Evolutionary conservation across 2,797 vertebrate species (phyloP).

Genomic region (Sibirionetta formosa): DNA sequence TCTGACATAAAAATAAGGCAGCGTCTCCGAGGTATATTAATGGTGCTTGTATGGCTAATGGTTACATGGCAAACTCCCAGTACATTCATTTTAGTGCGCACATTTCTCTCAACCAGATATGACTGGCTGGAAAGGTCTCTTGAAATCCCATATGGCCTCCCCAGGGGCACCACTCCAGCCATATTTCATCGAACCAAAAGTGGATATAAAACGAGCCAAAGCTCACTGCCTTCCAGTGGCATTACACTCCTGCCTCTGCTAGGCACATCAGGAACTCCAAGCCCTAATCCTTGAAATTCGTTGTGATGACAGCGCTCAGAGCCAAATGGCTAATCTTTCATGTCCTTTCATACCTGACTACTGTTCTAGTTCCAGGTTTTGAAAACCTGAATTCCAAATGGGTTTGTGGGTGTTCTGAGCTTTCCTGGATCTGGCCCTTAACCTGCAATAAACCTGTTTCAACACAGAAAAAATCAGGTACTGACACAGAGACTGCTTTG

Average conservation of each 20-base stretch:
- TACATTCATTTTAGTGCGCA: background rate
- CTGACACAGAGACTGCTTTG: background rate
- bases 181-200: slow-evolving; percentile 22
- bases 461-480: background rate
- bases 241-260: background rate
- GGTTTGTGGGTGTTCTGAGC: slow-evolving; percentile 19
- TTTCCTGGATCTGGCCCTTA: background rate
- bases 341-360: slow-evolving; percentile 5
- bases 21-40: slow-evolving; percentile 42
- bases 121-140: slow-evolving; percentile 58
- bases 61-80: slow-evolving; percentile 70
- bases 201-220: slow-evolving; percentile 24
- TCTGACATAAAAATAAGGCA: slow-evolving; percentile 64
- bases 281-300: background rate
- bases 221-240: background rate
- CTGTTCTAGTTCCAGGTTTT: slow-evolving; percentile 18
- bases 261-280: background rate
- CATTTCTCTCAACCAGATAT: slow-evolving; percentile 37
- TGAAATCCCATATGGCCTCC: slow-evolving; percentile 59
- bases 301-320: background rate
- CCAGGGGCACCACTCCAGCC: slow-evolving; percentile 3
- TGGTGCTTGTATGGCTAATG: slow-evolving; percentile 60
- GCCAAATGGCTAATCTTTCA: background rate
- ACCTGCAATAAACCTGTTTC: background rate
- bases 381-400: background rate